Evolutionary conservation across 1,140 invertebrate species (phyloP).

Genomic region (Listronotus bonariensis): DNA sequence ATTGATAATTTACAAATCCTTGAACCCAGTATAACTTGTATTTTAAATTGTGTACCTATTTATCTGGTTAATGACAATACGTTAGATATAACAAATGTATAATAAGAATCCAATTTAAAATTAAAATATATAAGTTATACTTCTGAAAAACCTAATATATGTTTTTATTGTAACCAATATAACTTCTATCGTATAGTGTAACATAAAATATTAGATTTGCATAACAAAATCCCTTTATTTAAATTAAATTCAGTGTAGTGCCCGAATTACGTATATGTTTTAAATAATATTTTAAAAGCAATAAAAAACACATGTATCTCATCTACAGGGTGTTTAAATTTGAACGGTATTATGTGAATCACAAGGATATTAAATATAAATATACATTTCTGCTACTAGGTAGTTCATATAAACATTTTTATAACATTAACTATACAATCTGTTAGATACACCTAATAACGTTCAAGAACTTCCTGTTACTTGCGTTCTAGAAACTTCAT

Average conservation of each 20-base stretch:
- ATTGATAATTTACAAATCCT: too few species aligned
- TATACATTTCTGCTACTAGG: too few species aligned
- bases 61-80: conserved; percentile 56
- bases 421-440: too few species aligned
- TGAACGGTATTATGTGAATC: background rate
- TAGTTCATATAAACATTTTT: too few species aligned
- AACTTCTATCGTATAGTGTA: conserved; percentile 9
- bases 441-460: too few species aligned
- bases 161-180: conserved; percentile 29
- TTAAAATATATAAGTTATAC: conserved; percentile 45
- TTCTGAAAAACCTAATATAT: conserved; percentile 10
- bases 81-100: conserved; percentile 52
- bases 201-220: conserved; percentile 13
- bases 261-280: background rate
- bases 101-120: conserved; percentile 49
- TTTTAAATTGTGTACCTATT: conserved; percentile 27
- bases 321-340: background rate
- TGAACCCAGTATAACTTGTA: conserved; percentile 12
- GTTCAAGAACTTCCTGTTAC: too few species aligned
- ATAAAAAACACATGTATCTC: background rate
- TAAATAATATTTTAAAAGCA: conserved; percentile 6
- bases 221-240: background rate
- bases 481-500: background rate
- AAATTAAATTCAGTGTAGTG: conserved; percentile 12
- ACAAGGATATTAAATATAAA: background rate